Base-by-base conservation (phyloP, 2,888 invertebrate species). In the Macrophya annulata region DNA sequence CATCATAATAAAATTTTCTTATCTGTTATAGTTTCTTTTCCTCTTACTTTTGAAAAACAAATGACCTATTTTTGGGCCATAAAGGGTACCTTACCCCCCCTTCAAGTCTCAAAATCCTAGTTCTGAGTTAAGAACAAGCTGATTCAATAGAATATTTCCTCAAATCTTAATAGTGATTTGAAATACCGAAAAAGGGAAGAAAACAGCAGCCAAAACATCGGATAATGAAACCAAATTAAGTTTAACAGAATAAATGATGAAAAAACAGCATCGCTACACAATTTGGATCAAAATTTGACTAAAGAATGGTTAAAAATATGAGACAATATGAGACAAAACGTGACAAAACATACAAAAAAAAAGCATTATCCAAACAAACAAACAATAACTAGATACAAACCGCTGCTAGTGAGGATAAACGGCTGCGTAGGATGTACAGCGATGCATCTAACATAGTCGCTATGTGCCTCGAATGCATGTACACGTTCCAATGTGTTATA, bases 401-500 rank as follows among this genome's bases (percentile, higher is more conserved):
- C 99, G 94, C 99, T 99, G 93, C 99, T 97, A 0, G 99, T 99
- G 79, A 99, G 95, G 88, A 99, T 97, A 92, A 98, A 98, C 0
- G 99, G 99, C 92, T 99, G 99, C 72, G 98, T 98, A 5, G 99
- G 99, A 94, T 99, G 99, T 15, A 99, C 97, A 8, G 98, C 98
- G 90, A 99, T 99, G 91, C 98, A 98, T 87, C 99, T 95, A 40
- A 99, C 97, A 93, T 99, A 99, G 94, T 99, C 99, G 1, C 99
- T 99, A 94, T 99, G 99, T 0, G 99, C 99, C 93, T 99, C 99
- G 93, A 98, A 99, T 5, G 98, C 96, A 92, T 99, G 99, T 5
- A 99, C 97, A 89, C 99, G 95, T 93, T 99, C 99, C 89, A 99
- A 94, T 0, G 99, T 99, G 94, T 99, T 99, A 94, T 99, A 99